These are phyloP conservation scores for Pogonomyrmex californicus DNA, from an alignment of 1,140 invertebrate genomes.

Conservation along the genomic window DNA sequence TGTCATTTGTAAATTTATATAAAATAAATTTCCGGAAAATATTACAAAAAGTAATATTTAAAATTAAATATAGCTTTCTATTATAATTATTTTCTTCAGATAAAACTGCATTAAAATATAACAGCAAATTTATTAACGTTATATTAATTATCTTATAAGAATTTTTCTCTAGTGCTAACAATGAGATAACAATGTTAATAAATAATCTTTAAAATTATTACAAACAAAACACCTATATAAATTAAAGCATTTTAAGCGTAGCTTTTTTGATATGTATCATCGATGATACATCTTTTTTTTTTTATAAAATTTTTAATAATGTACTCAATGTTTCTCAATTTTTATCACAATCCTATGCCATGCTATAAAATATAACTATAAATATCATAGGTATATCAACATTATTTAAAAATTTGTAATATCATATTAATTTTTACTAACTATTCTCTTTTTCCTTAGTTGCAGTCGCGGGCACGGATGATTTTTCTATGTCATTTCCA, in stretches of 20 bases:
- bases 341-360: constrained; percentile 18
- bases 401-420: constrained; percentile 27
- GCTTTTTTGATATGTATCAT: constrained; percentile 2
- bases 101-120: not conserved
- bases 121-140: constrained; percentile 6
- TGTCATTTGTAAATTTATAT: not conserved
- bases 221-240: not conserved
- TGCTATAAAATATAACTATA: constrained; percentile 18
- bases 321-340: constrained; percentile 8
- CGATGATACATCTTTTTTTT: not conserved
- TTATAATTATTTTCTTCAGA: not conserved
- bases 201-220: constrained; percentile 26
- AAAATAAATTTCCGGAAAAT: constrained; percentile 2
- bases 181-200: constrained; percentile 20
- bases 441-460: constrained; percentile 83
- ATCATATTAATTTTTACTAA: constrained; percentile 75
- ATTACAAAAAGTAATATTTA: not conserved
- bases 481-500: constrained; percentile 80
- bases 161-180: constrained; percentile 20
- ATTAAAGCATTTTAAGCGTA: constrained; percentile 35
- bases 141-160: constrained; percentile 19
- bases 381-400: constrained; percentile 12
- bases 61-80: not conserved
- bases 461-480: constrained; percentile 69
- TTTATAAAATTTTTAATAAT: constrained; percentile 6